Evolutionary conservation across 1,140 invertebrate genomes (phyloP), one percentile per base, ranked within the genome.

Genomic region (Drosophila equinoxialis): DNA sequence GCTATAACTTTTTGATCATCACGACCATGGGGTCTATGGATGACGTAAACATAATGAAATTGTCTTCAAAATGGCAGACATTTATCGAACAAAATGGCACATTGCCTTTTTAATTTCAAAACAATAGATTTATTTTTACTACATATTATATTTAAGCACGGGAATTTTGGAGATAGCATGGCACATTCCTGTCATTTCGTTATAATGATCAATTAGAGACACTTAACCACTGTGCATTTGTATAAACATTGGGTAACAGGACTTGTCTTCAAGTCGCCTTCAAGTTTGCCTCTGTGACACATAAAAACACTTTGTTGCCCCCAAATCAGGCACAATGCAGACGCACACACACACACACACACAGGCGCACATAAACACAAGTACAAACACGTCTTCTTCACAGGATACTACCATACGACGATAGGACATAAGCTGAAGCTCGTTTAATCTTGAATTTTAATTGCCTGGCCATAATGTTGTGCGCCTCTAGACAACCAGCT

Each of bases 401-500:
- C 4, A 30, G 33, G 23, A 42, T 17, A n/a, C 60, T 64, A 14
- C 61, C 35, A 69, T 66, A 59, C 26, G 42, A 70, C 14, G 45
- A 51, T 20, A 23, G 45, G 72, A 59, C 51, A 71, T 69, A 65
- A 65, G 62, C 63, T 64, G 59, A 61, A 64, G 84, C 77, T 84
- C 68, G 80, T 89, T 87, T 89, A 84, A 84, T 89, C 84, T 81
- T 75, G 73, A 77, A 81, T 89, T 87, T 87, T 87, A 87, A 87
- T 89, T 89, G 84, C 77, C 64, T 35, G 80, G 74, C 74, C 78
- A 89, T 87, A 87, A 81, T 62, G 77, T 80, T 76, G 64, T 41
- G 63, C 45, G 51, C 17, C 37, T 59, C 41, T 57, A 51, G 48
- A 77, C 48, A 51, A 51, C 45, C 45, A 63, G 57, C 63, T 48